Percentiles rank a stretch among this genome's conserved stretches.
Evolutionary conservation across 2,113 vertebrate genomes (phyloP).

Genomic region (Psilopsiagon aymara): DNA sequence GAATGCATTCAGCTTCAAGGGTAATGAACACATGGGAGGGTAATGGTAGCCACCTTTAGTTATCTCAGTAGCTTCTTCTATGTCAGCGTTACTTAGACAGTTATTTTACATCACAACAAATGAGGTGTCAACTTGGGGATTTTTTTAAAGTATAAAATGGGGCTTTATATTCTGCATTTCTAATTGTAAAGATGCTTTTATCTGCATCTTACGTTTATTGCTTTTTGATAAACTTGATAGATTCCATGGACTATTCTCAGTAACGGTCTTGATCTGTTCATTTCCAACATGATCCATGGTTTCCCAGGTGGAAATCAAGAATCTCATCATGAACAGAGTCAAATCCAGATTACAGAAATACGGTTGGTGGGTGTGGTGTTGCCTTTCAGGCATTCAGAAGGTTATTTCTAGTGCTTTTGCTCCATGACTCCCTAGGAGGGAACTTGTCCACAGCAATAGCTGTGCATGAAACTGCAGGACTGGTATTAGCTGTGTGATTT

Average conservation of each 20-base stretch:
- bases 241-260: neutral
- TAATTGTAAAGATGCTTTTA: neutral
- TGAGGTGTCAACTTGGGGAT: neutral
- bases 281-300: neutral
- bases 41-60: neutral
- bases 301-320: neutral
- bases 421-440: neutral
- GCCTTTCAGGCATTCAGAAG: neutral
- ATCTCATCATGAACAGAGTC: neutral
- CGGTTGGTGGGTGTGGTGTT: neutral
- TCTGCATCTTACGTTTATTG: neutral
- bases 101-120: neutral
- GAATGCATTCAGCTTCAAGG: neutral
- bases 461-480: neutral
- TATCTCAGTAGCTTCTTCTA: neutral
- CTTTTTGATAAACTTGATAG: neutral
- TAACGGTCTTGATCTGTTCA: neutral
- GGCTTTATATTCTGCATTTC: neutral
- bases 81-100: neutral
- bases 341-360: neutral
- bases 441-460: neutral
- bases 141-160: neutral
- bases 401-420: neutral
- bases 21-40: neutral
- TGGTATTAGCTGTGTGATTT: neutral